A percentile compares a stretch with the other conserved stretches of the same genome.
Conservation (phyloP, 2,888 invertebrate genomes). For the Drosophila koepferae region DNA sequence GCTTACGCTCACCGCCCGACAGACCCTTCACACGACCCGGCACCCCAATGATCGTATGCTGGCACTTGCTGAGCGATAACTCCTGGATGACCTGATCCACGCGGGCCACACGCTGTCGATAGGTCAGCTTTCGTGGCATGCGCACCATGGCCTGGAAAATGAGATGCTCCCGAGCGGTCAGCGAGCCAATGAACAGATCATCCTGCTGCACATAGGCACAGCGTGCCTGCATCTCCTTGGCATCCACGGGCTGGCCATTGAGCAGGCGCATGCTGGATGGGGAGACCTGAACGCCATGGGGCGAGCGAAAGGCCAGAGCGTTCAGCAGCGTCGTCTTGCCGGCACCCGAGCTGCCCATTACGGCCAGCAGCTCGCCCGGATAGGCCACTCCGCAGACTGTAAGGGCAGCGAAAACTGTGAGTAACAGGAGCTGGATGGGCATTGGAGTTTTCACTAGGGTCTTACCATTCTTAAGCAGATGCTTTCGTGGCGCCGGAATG, state of each 20-base stretch:
- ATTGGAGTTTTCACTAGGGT: too few relatives aligned
- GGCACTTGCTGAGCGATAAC: conserved; percentile 94
- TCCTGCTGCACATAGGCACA: conserved; percentile 98
- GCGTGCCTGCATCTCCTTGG: conserved; percentile 90
- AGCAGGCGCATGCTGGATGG: conserved; percentile 87
- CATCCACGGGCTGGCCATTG: conserved; percentile 91
- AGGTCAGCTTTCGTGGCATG: conserved; percentile 92
- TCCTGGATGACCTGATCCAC: conserved; percentile 95
- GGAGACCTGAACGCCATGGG: conserved; percentile 88
- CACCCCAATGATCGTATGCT: conserved; percentile 95
- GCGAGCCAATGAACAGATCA: conserved; percentile 95
- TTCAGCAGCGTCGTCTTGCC: conserved; percentile 98
- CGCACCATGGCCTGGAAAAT: conserved; percentile 95
- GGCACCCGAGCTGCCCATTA: conserved; percentile 96
- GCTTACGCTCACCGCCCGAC: conserved; percentile 98
- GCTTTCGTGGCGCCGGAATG: conserved; percentile 87
- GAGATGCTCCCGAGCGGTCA: conserved; percentile 95
- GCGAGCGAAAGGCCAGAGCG: conserved; percentile 93
- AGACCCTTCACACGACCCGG: conserved; percentile 95
- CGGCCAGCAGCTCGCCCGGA: conserved; percentile 94
- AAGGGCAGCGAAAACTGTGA: too few relatives aligned
- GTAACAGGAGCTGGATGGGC: not conserved
- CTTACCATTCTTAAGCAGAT: conserved; percentile 90
- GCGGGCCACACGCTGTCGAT: conserved; percentile 90
- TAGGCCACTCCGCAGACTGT: conserved; percentile 93